Base-by-base conservation (phyloP, 2,888 invertebrate species). In the Mimachlamys varia region DNA sequence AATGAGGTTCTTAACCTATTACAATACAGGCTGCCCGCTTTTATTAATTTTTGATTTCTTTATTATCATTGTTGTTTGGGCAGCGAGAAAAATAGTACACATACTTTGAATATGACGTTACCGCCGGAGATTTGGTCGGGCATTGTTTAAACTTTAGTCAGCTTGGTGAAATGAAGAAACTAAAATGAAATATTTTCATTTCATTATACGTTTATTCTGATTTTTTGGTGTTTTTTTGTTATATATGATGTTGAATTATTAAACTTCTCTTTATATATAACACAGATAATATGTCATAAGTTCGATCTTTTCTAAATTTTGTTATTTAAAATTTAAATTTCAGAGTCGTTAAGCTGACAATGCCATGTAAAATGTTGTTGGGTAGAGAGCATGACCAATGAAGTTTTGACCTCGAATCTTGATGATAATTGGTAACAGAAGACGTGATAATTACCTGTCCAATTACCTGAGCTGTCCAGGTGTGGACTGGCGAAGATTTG, bases 31-130 rank as follows among this genome's bases (percentile, higher is more conserved):
- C 4, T 33, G 22, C 33, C 33, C 33, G 33, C 22, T 3, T 62
- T 62, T 62, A 62, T 62, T 62, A 62, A 33, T 76, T 76, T 76
- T 12, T 76, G 76, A 76, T 76, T 76, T 76, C 76, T 76, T 76
- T 76, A 76, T 76, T 76, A 76, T 76, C 33, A 33, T 76, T 76
- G 76, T 76, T 27, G 22, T 76, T 76, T 5, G 76, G 13, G 13
- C 33, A 27, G 76, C 7, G 33, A 76, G 27, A 33, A 76, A 76
- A 76, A 76, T 76, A 33, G 76, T 76, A 76, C 27, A 76, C 76
- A 76, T 76, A 33, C 33, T 33, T 76, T 76, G 22, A 76, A 19
- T 76, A 22, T 76, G 76, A 76, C 76, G 76, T 76, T 33, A 76
- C 12, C 33, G 76, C 76, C 27, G 13, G 27, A 0, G 12, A 0